These are phyloP conservation scores for Coelinius sp. DNA, from an alignment of 2,888 invertebrate species.

Conservation along the genomic window DNA sequence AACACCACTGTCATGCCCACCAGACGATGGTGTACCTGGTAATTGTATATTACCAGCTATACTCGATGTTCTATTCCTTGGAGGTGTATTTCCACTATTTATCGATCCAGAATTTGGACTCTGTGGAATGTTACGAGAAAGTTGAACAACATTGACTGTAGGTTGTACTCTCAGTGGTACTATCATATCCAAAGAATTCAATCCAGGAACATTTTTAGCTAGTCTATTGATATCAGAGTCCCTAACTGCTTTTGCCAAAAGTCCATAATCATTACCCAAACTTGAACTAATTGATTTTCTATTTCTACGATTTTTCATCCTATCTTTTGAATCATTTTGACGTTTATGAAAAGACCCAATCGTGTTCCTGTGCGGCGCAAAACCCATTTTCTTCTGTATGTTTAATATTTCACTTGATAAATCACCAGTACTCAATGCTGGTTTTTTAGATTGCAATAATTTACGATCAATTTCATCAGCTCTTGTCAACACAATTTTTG, in stretches of 20 bases:
- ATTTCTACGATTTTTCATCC: constrained; percentile 43
- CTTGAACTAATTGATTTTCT: constrained; percentile 50
- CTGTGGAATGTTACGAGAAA: constrained; percentile 69
- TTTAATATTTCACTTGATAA: constrained; percentile 63
- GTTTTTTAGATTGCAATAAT: constrained; percentile 56
- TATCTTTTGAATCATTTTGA: constrained; percentile 48
- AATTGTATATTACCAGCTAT: constrained; percentile 62
- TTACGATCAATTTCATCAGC: constrained; percentile 63
- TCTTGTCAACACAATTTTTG: constrained; percentile 69
- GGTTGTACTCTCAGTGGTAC: constrained; percentile 72
- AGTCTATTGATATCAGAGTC: constrained; percentile 65
- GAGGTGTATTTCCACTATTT: constrained; percentile 64
- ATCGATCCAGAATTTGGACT: constrained; percentile 64
- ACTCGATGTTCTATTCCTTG: constrained; percentile 62
- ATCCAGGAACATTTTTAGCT: constrained; percentile 73
- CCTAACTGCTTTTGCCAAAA: constrained; percentile 61
- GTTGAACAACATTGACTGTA: constrained; percentile 76
- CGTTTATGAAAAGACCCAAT: constrained; percentile 60
- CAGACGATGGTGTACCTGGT: constrained; percentile 67
- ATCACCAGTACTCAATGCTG: constrained; percentile 59
- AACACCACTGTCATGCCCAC: constrained; percentile 68
- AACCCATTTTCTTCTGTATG: constrained; percentile 64
- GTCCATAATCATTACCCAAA: constrained; percentile 57
- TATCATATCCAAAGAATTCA: constrained; percentile 76
- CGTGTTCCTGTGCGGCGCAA: constrained; percentile 57